Base-by-base conservation (phyloP, 1,140 invertebrate species). In the Drosophila biarmipes region DNA sequence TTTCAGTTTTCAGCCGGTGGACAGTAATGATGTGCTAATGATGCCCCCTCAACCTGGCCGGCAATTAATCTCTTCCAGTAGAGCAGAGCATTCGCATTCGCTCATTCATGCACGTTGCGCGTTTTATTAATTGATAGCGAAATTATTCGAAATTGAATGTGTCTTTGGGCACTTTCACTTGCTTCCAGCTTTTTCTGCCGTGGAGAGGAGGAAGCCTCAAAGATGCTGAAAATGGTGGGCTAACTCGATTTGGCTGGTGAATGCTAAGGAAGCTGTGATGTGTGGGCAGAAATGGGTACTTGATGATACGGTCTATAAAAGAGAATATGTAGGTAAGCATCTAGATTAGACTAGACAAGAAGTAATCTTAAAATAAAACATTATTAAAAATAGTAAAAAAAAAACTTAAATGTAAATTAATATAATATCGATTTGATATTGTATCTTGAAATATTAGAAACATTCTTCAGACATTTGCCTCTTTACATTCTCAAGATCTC, bases 81-180 rank as follows among this genome's bases (percentile, higher is more conserved):
- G 63, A 71, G 63, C 67, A 59, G 45, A 42, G 66, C 21, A 56
- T 42, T 42, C 68, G 58, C 55, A 57, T 68, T 73, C 45, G 58
- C 75, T 57, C 73, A 80, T 78, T 71, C 73, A 78, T 66, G 71
- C 57, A 57, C 35, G 48, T n/a, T 76, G 64, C 58, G 46, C 45
- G 69, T 67, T 86, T 87, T 78, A 64, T 86, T 86, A 86, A 87
- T 86, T 86, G 82, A 86, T 87, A 89, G 78, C 82, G 76, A 86
- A 86, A 78, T 81, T 81, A 81, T 76, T 69, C 45, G 73, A 81
- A 81, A 86, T 87, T 87, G 78, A 86, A 87, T 87, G 81, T 74
- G 66, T 62, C 38, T 78, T 85, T 68, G 52, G 73, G 43, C 66
- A 86, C 82, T 86, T 86, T 86, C 82, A 86, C 82, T 86, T 67